Evolutionary conservation across 2,113 vertebrate genomes (phyloP), one percentile per base, ranked within the genome.

Genomic region (Noturus placidus): DNA sequence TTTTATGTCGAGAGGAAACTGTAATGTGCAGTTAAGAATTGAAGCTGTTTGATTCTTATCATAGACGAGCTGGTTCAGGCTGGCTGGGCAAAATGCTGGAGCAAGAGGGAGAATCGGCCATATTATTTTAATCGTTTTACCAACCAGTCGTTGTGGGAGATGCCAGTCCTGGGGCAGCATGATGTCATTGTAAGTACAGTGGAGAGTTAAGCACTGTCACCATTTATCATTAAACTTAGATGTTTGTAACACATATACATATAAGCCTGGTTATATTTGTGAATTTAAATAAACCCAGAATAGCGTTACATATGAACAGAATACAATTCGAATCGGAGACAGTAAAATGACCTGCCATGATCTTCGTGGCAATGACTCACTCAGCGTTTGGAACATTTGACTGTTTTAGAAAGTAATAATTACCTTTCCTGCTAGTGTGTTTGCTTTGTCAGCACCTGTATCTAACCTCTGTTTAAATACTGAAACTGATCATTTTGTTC

Each of bases 91-190:
- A 99, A 99, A 95, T 99, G 98, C 92, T 99, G 98, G 98, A 99
- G 98, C 93, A 97, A 97, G 91, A 94, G 98, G 88, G 98, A 99
- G 93, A 99, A 96, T 90, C 96, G 98, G 11, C 97, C 97, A 0
- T 99, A 99, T 92, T 99, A 98, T 89, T 99, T 99, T 93, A 99
- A 99, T 91, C 96, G 98, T 67, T 99, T 99, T 93, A 99, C 98
- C 70, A 99, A 99, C 93, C 98, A 99, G 95, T 99, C 98, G 0
- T 94, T 99, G 90, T 99, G 98, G 98, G 98, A 99, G 94, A 96
- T 99, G 94, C 98, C 98, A 0, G 97, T 99, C 20, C 92, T 99
- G 86, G 98, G 98, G 7, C 98, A 99, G 92, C 98, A 99, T 20
- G 98, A 99, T 72, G 97, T 99, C 91, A 99, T 99, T 38, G 98